A percentile compares a stretch with the other conserved stretches of the same genome.
phyloP scores from a whole-genome alignment of 2,113 vertebrate genomes.

The Desmodus rotundus region DNA sequence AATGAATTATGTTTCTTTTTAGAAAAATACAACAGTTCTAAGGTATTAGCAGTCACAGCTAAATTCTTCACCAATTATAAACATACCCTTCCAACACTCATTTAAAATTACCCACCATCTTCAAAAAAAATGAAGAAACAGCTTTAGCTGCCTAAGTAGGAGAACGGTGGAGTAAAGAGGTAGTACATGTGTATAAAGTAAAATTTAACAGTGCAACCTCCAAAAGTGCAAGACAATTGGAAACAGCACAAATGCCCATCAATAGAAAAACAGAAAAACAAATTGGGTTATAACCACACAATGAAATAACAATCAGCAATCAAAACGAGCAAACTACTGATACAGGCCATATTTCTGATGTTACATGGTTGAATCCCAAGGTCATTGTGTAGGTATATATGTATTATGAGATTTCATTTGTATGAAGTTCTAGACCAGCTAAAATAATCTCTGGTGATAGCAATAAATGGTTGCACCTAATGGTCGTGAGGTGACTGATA shows the following conservation, averaged over 20 bases:
- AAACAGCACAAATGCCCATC: constrained; percentile 9
- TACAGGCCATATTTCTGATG: not conserved
- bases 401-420: not conserved
- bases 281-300: not conserved
- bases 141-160: not conserved
- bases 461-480: not conserved
- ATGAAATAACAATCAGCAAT: not conserved
- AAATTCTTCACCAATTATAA: constrained; percentile 18
- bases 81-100: not conserved
- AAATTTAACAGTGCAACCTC: constrained; percentile 18
- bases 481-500: too few species aligned
- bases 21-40: not conserved
- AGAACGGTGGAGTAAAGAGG: not conserved
- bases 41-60: not conserved
- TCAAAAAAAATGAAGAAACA: constrained; percentile 24
- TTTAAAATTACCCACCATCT: constrained; percentile 35
- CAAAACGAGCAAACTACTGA: not conserved
- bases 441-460: not conserved
- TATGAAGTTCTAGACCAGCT: not conserved
- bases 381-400: not conserved
- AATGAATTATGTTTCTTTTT: constrained; percentile 22
- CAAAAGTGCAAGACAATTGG: not conserved
- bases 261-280: constrained; percentile 23
- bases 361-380: not conserved
- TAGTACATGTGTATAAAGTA: not conserved